Conservation (phyloP, 2,113 vertebrate species). For the Rhombomys opimus region DNA sequence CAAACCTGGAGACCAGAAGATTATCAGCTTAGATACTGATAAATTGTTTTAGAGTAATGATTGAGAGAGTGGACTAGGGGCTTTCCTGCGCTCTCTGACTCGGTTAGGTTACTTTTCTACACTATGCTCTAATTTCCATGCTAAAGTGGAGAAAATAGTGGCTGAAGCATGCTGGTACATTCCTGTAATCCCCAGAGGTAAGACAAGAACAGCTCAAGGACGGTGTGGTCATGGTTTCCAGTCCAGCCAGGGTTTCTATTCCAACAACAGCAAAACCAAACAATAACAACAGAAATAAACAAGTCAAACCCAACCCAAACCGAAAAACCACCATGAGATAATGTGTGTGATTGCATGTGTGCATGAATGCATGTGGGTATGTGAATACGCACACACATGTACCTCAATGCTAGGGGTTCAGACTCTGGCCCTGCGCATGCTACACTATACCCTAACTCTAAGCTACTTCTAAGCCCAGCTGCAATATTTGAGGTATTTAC, state of each 20-base stretch:
- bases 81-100: background rate
- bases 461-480: background rate
- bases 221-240: background rate
- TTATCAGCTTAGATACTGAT: background rate
- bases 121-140: background rate
- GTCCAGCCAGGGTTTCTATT: no score
- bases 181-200: background rate
- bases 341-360: background rate
- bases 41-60: background rate
- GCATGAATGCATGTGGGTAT: background rate
- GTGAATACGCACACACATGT: background rate
- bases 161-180: no score
- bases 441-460: background rate
- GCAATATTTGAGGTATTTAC: background rate
- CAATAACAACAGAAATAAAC: background rate
- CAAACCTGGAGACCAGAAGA: slow-evolving; percentile 89
- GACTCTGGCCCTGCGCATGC: background rate
- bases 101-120: background rate
- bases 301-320: background rate
- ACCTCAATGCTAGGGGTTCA: background rate
- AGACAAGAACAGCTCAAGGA: background rate
- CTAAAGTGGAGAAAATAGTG: background rate
- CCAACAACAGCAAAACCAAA: background rate
- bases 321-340: background rate
- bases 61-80: background rate